A percentile compares a stretch with the other conserved stretches of the same genome.
phyloP scores from a whole-genome alignment of 1,140 invertebrate genomes.

The Heliothis subflexa region DNA sequence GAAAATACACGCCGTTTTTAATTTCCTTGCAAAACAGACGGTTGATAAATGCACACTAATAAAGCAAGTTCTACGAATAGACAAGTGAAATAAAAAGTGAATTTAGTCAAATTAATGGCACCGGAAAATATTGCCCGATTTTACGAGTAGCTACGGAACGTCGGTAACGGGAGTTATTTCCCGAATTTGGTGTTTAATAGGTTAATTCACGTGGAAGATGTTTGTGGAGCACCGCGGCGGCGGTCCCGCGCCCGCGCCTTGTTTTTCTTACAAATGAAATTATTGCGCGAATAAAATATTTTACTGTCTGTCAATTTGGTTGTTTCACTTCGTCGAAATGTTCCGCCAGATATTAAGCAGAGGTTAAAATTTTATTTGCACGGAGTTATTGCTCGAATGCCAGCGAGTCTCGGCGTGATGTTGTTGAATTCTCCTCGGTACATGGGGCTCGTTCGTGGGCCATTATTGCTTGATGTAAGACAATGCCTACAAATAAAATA shows the following conservation, averaged over 20 bases:
- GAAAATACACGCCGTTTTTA: constrained; percentile 27
- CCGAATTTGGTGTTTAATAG: constrained; percentile 77
- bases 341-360: constrained; percentile 81
- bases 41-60: constrained; percentile 27
- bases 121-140: constrained; percentile 61
- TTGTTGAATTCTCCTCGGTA: constrained; percentile 72
- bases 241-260: constrained; percentile 56
- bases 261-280: constrained; percentile 85
- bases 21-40: constrained; percentile 11
- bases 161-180: constrained; percentile 51
- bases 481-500: constrained; percentile 74
- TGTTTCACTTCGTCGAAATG: constrained; percentile 72
- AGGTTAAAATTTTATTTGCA: constrained; percentile 84
- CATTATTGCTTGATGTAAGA: constrained; percentile 75
- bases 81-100: constrained; percentile 21
- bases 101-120: constrained; percentile 43
- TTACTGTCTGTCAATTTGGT: constrained; percentile 85
- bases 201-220: constrained; percentile 83
- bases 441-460: constrained; percentile 65
- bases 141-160: constrained; percentile 64
- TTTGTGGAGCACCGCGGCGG: constrained; percentile 67
- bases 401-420: constrained; percentile 66
- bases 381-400: constrained; percentile 75
- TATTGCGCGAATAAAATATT: constrained; percentile 85
- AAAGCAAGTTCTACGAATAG: constrained; percentile 28